These are phyloP conservation scores for Calycopis cecrops DNA, from an alignment of 1,140 invertebrate species.

Conservation along the genomic window DNA sequence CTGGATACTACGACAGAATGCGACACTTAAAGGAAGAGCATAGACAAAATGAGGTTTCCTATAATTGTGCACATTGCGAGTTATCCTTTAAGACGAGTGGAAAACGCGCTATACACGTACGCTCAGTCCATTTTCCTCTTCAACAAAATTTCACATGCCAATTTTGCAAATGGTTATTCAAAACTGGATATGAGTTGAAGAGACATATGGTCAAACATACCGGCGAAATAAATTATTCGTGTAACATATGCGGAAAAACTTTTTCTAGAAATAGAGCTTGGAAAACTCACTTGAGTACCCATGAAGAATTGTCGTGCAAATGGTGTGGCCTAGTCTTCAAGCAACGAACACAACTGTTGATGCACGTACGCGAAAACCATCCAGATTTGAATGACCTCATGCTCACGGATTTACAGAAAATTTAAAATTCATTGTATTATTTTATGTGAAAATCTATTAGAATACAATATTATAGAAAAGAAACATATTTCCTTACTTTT, in stretches of 20 bases:
- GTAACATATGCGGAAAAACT: constrained; percentile 56
- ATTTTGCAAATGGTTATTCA: constrained; percentile 56
- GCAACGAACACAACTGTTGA: constrained; percentile 32
- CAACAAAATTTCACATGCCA: constrained; percentile 43
- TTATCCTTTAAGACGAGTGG: constrained; percentile 58
- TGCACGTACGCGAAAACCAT: constrained; percentile 34
- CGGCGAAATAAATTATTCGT: constrained; percentile 53
- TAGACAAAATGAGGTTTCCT: constrained; percentile 49
- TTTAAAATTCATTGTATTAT: neutral
- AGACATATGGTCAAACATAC: constrained; percentile 59
- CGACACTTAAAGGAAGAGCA: constrained; percentile 58
- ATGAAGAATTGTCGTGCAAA: constrained; percentile 48
- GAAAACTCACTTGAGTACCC: constrained; percentile 44
- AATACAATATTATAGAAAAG: too few species aligned
- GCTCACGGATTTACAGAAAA: constrained; percentile 17
- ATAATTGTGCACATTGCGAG: constrained; percentile 54
- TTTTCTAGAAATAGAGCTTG: constrained; percentile 61
- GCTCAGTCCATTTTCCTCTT: constrained; percentile 47
- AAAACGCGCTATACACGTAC: constrained; percentile 50
- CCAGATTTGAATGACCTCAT: constrained; percentile 35
- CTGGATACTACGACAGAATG: constrained; percentile 57
- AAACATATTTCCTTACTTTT: too few species aligned
- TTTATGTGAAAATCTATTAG: too few species aligned
- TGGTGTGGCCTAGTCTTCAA: constrained; percentile 44
- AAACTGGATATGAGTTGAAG: constrained; percentile 54